These are phyloP conservation scores for Sclerurus mexicanus DNA, from an alignment of 2,113 vertebrate genomes.

Conservation along the genomic window DNA sequence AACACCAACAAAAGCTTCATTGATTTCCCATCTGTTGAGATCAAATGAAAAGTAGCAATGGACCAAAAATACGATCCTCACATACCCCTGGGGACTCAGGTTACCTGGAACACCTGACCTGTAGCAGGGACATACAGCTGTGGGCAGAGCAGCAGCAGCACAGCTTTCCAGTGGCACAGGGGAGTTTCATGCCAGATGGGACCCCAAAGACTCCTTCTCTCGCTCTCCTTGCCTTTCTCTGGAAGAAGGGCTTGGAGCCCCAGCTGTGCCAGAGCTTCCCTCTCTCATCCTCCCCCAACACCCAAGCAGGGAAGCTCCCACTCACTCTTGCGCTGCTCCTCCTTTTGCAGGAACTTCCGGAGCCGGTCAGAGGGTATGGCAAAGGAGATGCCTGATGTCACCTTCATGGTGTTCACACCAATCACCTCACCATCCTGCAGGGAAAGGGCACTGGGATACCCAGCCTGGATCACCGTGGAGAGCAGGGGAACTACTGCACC, in stretches of 20 bases:
- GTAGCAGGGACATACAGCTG: not conserved
- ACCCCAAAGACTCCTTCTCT: not conserved
- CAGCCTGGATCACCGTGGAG: not conserved
- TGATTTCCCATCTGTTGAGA: not conserved
- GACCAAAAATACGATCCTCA: too few relatives aligned
- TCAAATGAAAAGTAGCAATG: not conserved
- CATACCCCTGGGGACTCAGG: not conserved
- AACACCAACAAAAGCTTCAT: not conserved
- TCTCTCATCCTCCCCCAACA: not conserved
- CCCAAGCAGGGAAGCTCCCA: not conserved
- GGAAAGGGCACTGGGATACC: not conserved
- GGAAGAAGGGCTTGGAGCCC: not conserved
- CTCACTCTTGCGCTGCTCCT: conserved; percentile 82
- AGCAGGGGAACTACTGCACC: not conserved
- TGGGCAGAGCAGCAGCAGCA: not conserved
- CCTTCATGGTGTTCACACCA: conserved; percentile 97
- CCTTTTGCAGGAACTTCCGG: conserved; percentile 80
- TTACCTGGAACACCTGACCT: not conserved
- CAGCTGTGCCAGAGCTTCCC: not conserved
- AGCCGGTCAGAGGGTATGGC: conserved; percentile 93
- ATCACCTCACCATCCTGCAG: conserved; percentile 95
- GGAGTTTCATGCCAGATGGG: not conserved
- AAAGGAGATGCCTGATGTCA: conserved; percentile 95
- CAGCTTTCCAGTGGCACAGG: not conserved
- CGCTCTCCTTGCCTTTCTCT: not conserved